phyloP scores from a whole-genome alignment of 1,140 invertebrate genomes.

The Drosophila biarmipes region DNA sequence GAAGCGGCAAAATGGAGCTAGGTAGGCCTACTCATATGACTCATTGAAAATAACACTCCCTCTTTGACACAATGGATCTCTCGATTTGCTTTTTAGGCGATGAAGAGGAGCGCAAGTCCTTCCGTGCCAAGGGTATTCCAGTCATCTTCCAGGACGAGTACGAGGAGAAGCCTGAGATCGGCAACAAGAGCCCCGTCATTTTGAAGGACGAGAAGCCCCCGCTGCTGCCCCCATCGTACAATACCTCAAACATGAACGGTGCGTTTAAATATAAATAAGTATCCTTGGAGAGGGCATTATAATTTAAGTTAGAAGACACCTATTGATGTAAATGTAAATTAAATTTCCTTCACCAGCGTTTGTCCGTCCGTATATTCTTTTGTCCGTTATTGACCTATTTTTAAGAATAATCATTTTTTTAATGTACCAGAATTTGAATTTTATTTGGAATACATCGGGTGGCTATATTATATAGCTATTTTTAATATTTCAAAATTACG shows the following conservation, averaged over 20 bases:
- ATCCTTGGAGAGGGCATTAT: too few relatives aligned
- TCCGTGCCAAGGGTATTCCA: conserved; percentile 94
- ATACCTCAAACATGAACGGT: conserved; percentile 83
- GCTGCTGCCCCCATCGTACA: conserved; percentile 88
- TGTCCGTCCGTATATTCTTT: too few relatives aligned
- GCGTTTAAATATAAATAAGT: not conserved
- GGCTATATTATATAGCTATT: too few relatives aligned
- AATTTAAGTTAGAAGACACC: too few relatives aligned
- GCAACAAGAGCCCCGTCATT: conserved; percentile 95
- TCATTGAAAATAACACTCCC: not conserved
- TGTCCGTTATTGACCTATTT: too few relatives aligned
- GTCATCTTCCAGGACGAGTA: conserved; percentile 98
- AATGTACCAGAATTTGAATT: too few relatives aligned
- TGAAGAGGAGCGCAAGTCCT: conserved; percentile 92
- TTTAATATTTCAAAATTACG: too few relatives aligned
- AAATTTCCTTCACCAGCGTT: too few relatives aligned
- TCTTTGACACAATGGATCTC: not conserved
- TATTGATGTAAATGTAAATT: too few relatives aligned
- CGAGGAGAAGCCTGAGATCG: conserved; percentile 94
- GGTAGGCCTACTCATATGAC: conserved; percentile 80
- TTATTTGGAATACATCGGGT: too few relatives aligned
- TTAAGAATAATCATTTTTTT: too few relatives aligned
- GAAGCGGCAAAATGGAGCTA: conserved; percentile 92
- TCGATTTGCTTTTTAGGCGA: conserved; percentile 85
- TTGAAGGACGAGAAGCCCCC: conserved; percentile 97